These are phyloP conservation scores for Pseudorhiza aurosa DNA, from an alignment of 30 jellyfish, hydroid and myxozoan species.

Conservation along the genomic window DNA sequence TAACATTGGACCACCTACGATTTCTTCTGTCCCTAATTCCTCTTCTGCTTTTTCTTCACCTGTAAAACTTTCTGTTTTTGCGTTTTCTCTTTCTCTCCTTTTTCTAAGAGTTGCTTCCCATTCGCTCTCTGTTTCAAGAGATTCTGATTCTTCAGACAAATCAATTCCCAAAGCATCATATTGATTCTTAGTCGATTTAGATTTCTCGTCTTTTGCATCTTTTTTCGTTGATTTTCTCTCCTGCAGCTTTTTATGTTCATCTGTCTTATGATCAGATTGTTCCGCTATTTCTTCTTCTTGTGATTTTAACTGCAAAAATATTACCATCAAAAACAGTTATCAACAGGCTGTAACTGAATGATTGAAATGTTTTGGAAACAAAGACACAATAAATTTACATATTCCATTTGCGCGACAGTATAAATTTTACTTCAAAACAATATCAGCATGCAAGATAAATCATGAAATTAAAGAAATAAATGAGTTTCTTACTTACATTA, in stretches of 20 bases:
- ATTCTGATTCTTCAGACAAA: constrained; percentile 43
- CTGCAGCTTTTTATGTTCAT: background rate
- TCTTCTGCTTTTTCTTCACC: background rate
- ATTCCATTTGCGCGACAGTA: too few relatives aligned
- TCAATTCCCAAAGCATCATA: constrained; percentile 40
- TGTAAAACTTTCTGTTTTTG: background rate
- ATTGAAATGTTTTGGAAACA: too few relatives aligned
- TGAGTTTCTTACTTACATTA: background rate
- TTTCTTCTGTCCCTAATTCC: background rate
- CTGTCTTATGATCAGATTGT: background rate
- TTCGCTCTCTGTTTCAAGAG: constrained; percentile 67
- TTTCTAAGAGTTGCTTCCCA: constrained; percentile 48
- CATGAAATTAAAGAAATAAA: too few relatives aligned
- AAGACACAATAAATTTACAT: too few relatives aligned
- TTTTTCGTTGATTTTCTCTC: background rate
- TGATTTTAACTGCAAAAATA: too few relatives aligned
- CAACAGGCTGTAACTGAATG: too few relatives aligned
- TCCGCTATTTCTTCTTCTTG: too few relatives aligned
- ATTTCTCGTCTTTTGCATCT: background rate
- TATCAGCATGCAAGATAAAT: too few relatives aligned
- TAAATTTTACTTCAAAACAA: too few relatives aligned
- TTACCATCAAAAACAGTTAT: too few relatives aligned
- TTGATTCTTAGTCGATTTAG: constrained; percentile 33
- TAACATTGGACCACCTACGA: background rate
- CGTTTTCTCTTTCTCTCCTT: background rate